A percentile compares a stretch with the other conserved stretches of the same genome.
These are phyloP conservation scores for Aldrovandia affinis DNA, from an alignment of 2,797 vertebrate genomes.

Conservation along the genomic window DNA sequence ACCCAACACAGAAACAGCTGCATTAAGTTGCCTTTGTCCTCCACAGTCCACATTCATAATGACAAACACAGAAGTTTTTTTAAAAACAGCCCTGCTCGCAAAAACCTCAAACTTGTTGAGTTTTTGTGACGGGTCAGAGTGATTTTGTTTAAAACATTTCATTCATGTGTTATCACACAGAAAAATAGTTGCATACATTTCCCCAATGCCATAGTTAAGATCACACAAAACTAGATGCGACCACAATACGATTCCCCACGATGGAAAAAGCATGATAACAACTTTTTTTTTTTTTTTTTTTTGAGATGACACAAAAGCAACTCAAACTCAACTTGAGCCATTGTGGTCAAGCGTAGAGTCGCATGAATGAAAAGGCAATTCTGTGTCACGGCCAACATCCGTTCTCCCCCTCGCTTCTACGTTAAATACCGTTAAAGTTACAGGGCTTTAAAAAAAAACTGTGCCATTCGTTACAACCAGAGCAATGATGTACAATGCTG, in stretches of 20 bases:
- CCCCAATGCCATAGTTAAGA: background rate
- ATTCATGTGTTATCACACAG: background rate
- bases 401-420: background rate
- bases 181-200: background rate
- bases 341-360: slow-evolving; percentile 14
- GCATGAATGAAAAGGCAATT: background rate
- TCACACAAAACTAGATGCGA: background rate
- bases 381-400: background rate
- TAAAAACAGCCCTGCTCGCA: background rate
- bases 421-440: background rate
- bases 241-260: too few relatives aligned
- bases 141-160: background rate
- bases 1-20: background rate
- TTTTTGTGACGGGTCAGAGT: background rate
- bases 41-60: background rate
- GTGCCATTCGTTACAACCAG: background rate
- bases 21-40: background rate
- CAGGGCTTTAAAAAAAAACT: background rate
- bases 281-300: background rate
- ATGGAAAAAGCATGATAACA: background rate
- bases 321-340: background rate
- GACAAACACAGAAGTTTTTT: background rate
- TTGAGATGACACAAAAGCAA: background rate
- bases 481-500: background rate
- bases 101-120: background rate